Base-by-base conservation (phyloP, 2,113 vertebrate genomes). In the Panurus biarmicus region DNA sequence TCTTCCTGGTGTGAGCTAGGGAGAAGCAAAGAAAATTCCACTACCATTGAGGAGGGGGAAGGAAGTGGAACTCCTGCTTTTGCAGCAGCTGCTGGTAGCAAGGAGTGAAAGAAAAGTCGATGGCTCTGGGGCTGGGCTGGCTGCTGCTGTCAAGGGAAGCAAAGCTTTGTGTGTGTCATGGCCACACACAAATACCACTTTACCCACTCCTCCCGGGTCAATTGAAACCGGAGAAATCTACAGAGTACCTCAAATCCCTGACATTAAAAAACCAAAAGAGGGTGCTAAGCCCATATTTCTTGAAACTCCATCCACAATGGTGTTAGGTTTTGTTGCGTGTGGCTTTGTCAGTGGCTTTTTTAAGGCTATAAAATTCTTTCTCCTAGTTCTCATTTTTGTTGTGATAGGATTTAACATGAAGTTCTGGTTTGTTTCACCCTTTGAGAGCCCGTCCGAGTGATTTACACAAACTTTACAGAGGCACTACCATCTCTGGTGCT, bases 401-500 rank as follows among this genome's bases (percentile, higher is more conserved):
- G 47, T 29, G 54, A 79, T 92, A 60, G 65, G 70, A 80, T 69
- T 91, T 90, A 76, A 96, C 75, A 51, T 45, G 88, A 95, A 91
- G 73, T n/a, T 92, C 85, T 42, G 65, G 79, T 31, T 75, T 73
- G 56, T 73, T 95, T 86, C 87, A 45, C 78, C 66, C 94, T 97
- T 97, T 94, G 83, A 93, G 89, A 92, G 89, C 92, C 85, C 53
- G 5, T 95, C 91, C 78, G 89, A 64, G 14, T 80, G 95, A 96
- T 96, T 97, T 97, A 96, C 94, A 97, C 96, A 82, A 91, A 80
- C 64, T 92, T 89, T 75, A 83, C 92, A 57, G 95, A 97, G 97
- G 89, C 93, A 86, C 83, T 90, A 95, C 94, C 97, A 77, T 96
- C 87, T 85, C 81, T 64, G 67, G 71, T 80, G 92, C 97, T 98